Evolutionary conservation across 2,888 invertebrate species (phyloP).

Genomic region (Oscheius sp.): DNA sequence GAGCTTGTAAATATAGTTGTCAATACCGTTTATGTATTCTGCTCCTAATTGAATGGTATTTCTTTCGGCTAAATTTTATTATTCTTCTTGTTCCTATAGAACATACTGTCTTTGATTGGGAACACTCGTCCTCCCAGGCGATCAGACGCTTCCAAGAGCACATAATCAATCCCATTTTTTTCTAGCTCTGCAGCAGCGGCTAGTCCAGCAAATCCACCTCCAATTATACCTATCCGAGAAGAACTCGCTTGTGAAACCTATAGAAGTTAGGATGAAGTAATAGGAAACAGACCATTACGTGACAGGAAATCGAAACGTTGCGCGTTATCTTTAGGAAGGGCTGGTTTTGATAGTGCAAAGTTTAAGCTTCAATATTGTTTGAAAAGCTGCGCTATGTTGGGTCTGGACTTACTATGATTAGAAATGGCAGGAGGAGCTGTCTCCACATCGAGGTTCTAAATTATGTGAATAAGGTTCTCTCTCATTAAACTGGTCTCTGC

Average conservation of each 20-base stretch:
- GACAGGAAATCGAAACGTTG: not conserved
- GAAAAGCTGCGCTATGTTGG: not conserved
- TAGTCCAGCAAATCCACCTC: constrained; percentile 53
- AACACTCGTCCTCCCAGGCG: constrained; percentile 66
- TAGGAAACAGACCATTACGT: constrained; percentile 4
- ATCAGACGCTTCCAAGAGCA: constrained; percentile 58
- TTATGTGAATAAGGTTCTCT: no score
- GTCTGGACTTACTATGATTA: not conserved
- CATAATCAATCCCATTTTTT: constrained; percentile 40
- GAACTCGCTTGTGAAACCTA: constrained; percentile 1
- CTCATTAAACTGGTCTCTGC: no score
- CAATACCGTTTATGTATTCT: constrained; percentile 65
- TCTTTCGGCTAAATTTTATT: constrained; percentile 24
- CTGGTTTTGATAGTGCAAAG: no score
- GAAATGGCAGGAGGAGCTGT: not conserved
- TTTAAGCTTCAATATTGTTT: no score
- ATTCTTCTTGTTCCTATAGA: not conserved
- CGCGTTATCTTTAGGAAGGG: not conserved
- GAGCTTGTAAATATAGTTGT: constrained; percentile 63
- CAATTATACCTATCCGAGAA: constrained; percentile 40
- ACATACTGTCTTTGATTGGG: constrained; percentile 56
- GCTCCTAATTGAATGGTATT: constrained; percentile 67
- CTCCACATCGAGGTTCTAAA: no score
- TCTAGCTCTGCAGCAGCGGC: constrained; percentile 46
- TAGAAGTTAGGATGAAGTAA: not conserved